phyloP scores from a whole-genome alignment of 2,113 vertebrate species.

The Callipepla californica region DNA sequence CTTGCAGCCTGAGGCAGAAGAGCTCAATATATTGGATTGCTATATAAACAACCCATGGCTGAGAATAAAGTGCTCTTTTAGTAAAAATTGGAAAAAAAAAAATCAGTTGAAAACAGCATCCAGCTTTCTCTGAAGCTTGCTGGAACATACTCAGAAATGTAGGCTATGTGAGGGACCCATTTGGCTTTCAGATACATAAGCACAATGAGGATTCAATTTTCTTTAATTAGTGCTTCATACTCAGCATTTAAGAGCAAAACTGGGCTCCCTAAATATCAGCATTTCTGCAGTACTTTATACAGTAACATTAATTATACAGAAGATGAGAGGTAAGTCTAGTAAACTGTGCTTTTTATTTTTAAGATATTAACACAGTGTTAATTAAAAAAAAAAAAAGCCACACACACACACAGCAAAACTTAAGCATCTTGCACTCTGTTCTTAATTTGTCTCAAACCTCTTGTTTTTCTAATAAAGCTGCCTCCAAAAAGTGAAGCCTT shows the following conservation, averaged over 20 bases:
- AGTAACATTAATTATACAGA: not conserved
- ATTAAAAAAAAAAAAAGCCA: not conserved
- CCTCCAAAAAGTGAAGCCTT: conserved; percentile 21
- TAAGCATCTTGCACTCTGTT: not conserved
- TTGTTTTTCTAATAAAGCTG: conserved; percentile 29
- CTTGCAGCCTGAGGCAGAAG: conserved; percentile 55
- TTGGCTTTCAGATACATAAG: not conserved
- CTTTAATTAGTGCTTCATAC: conserved; percentile 21
- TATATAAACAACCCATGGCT: conserved; percentile 49
- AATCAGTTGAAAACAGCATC: not conserved
- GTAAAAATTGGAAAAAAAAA: not conserved
- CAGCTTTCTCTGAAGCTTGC: not conserved
- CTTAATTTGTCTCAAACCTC: conserved; percentile 1
- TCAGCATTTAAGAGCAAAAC: conserved; percentile 13
- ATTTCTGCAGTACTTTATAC: not conserved
- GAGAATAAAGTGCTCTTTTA: conserved; percentile 15
- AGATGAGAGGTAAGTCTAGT: too few relatives aligned
- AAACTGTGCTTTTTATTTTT: conserved; percentile 22
- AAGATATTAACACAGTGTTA: not conserved
- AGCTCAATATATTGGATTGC: conserved; percentile 58
- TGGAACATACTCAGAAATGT: not conserved
- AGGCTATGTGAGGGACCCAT: not conserved
- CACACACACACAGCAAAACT: not conserved
- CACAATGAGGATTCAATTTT: not conserved
- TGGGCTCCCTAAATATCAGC: not conserved